These are phyloP conservation scores for Enteromius mattozi DNA, from an alignment of 2,797 vertebrate species.

Conservation along the genomic window DNA sequence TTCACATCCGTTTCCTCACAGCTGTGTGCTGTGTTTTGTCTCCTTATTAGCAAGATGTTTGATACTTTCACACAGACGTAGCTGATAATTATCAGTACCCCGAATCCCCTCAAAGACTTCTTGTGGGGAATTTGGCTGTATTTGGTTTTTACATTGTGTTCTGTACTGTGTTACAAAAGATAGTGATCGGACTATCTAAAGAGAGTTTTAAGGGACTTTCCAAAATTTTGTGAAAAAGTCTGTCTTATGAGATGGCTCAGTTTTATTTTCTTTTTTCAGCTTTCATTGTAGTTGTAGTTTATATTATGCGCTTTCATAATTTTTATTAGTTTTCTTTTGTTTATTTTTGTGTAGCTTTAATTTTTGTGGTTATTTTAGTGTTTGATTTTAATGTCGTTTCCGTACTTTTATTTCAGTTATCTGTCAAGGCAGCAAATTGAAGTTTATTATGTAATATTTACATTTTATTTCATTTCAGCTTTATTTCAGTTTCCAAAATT, in stretches of 20 bases:
- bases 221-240: too few species aligned
- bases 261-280: neutral
- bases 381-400: neutral
- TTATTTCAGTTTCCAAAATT: neutral
- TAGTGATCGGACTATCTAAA: neutral
- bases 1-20: conserved; percentile 30
- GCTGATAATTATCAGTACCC: conserved; percentile 17
- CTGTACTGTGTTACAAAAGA: neutral
- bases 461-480: neutral
- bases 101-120: neutral
- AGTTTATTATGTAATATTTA: neutral
- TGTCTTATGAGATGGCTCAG: neutral
- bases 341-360: neutral
- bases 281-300: neutral
- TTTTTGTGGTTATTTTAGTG: neutral
- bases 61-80: conserved; percentile 23
- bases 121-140: neutral
- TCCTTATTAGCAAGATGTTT: conserved; percentile 31
- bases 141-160: neutral
- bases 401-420: neutral
- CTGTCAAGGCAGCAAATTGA: neutral
- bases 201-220: neutral
- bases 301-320: neutral
- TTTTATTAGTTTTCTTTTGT: neutral
- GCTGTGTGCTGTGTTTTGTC: conserved; percentile 35